phyloP scores from a whole-genome alignment of 1,140 invertebrate species.

The Drosophila willistoni region DNA sequence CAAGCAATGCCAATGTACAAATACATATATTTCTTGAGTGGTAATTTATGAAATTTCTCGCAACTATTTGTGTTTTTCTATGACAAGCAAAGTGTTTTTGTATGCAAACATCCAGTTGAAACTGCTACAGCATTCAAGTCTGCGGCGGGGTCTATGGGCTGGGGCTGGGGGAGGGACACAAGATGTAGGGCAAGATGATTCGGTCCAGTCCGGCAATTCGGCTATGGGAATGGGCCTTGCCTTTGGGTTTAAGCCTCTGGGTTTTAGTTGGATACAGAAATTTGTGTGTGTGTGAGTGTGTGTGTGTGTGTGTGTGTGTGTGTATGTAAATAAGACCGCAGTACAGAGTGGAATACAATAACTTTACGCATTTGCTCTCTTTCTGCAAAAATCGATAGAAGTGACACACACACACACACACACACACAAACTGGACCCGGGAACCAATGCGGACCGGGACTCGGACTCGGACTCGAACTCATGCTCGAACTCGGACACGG shows the following conservation, averaged over 20 bases:
- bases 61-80: slow-evolving; percentile 6
- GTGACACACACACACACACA: slow-evolving; percentile 2
- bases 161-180: background rate
- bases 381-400: slow-evolving; percentile 13
- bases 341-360: slow-evolving; percentile 9
- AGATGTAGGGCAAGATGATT: background rate
- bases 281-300: background rate
- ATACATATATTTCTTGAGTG: slow-evolving; percentile 2
- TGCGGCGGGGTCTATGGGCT: background rate
- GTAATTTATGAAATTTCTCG: background rate
- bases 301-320: too few relatives aligned
- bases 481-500: background rate
- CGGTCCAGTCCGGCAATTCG: background rate
- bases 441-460: too few relatives aligned
- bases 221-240: background rate
- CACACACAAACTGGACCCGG: background rate
- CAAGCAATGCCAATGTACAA: background rate
- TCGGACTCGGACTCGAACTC: background rate
- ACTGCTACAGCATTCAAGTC: background rate
- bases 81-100: background rate
- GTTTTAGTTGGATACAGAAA: slow-evolving; percentile 7
- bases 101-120: background rate
- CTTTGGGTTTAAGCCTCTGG: slow-evolving; percentile 3
- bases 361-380: slow-evolving; percentile 14
- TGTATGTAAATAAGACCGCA: slow-evolving; percentile 9